Conservation (phyloP, 2,888 invertebrate genomes). For the Auanema sp. region DNA sequence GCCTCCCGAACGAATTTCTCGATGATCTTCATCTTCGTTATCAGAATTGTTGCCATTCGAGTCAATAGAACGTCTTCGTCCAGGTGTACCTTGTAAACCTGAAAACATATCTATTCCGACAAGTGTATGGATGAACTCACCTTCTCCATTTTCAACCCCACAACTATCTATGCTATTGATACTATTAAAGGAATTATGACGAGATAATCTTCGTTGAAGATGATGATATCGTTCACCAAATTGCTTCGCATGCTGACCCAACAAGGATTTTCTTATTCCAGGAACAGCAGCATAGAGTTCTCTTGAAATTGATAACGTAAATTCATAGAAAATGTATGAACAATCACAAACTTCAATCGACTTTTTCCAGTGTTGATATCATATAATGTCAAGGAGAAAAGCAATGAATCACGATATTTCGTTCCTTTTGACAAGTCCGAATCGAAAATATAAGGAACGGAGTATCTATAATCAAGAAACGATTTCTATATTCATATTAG, state of each 20-base stretch:
- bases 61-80: neutral
- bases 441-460: slow-evolving; percentile 53
- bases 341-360: slow-evolving; percentile 51
- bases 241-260: slow-evolving; percentile 61
- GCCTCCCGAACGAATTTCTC: slow-evolving; percentile 36
- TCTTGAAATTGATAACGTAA: slow-evolving; percentile 28
- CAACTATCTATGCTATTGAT: slow-evolving; percentile 14
- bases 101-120: neutral
- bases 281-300: slow-evolving; percentile 64
- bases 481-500: too few species aligned
- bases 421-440: slow-evolving; percentile 60
- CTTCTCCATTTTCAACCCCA: neutral
- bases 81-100: neutral
- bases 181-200: slow-evolving; percentile 14
- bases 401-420: slow-evolving; percentile 59
- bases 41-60: slow-evolving; percentile 11
- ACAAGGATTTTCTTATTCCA: slow-evolving; percentile 58
- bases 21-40: slow-evolving; percentile 33
- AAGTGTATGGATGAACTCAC: slow-evolving; percentile 15
- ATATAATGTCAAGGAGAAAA: slow-evolving; percentile 61
- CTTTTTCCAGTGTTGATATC: slow-evolving; percentile 63
- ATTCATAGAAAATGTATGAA: neutral
- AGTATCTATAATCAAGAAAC: slow-evolving; percentile 6
- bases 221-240: slow-evolving; percentile 58
- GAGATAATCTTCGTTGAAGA: slow-evolving; percentile 25